Percentiles rank a stretch among this genome's conserved stretches.
Conservation (phyloP, 2,797 vertebrate species). For the Galago senegalensis region DNA sequence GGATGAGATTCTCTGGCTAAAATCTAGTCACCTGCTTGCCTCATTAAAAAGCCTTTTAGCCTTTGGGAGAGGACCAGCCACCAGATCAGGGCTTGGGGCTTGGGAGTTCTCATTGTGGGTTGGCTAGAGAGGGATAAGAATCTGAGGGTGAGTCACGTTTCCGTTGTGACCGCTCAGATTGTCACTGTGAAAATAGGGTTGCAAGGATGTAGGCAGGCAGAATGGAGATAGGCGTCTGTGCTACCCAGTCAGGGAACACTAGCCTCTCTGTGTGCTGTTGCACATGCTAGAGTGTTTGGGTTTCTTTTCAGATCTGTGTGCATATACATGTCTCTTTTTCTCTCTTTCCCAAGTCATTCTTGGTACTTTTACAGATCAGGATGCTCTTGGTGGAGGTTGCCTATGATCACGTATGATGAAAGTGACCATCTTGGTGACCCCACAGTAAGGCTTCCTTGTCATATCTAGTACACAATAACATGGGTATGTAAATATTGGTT, state of each 20-base stretch:
- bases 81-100: neutral
- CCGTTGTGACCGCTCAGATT: rapidly evolving
- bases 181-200: neutral
- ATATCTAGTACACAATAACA: neutral
- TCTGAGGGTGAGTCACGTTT: neutral
- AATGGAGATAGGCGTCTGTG: neutral
- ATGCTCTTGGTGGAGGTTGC: neutral
- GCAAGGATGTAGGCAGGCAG: neutral
- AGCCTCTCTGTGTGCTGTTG: neutral
- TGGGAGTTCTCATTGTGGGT: neutral
- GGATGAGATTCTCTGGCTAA: slow-evolving; percentile 73
- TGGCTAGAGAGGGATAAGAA: neutral
- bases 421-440: neutral
- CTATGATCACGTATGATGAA: neutral
- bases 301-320: slow-evolving; percentile 6
- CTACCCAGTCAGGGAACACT: neutral
- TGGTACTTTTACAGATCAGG: neutral
- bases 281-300: rapidly evolving
- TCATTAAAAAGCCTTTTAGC: slow-evolving; percentile 86
- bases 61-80: neutral
- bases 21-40: slow-evolving; percentile 77
- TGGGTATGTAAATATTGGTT: neutral
- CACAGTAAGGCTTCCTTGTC: neutral
- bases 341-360: slow-evolving; percentile 24
- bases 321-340: neutral